Evolutionary conservation across 1,140 invertebrate genomes (phyloP), one percentile per base, ranked within the genome.

Genomic region (Ladona fulva): DNA sequence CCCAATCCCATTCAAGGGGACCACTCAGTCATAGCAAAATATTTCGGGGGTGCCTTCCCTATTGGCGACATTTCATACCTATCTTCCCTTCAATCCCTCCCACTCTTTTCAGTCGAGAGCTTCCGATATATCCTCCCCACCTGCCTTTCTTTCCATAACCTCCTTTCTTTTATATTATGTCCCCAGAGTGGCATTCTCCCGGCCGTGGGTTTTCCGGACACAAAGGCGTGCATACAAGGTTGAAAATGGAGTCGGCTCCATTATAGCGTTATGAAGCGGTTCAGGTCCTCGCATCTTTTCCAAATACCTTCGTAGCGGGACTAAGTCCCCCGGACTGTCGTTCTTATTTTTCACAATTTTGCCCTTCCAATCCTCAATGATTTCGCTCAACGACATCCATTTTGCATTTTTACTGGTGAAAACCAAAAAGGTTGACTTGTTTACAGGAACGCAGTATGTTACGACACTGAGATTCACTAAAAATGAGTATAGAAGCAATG

Each of bases 191-290:
- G 52, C 14, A 66, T 66, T 66, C 52, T 66, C 52, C 52, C 16
- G n/a, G 1, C 52, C 52, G 52, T 22, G 52, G 52, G 52, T 66
- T 66, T 22, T 66, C 14, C 52, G 3, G 52, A 22, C 14, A 16
- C 14, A 19, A 22, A 6, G 52, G 52, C 14, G 52, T 12, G 52
- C 52, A 66, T 12, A 22, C 52, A 19, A 19, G 44, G 10, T 52
- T 22, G 52, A 66, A 66, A 66, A 66, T 66, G 52, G 52, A 66
- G 3, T 66, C 52, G 52, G n/a, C 12, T 12, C 52, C 52, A 66
- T 66, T 66, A 66, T 66, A 22, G 52, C n/a, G n/a, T 66, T 66
- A 66, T 66, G 52, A 66, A 66, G 52, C 52, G 16, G n/a, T 66
- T 16, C 12, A 66, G 52, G 52, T 22, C 52, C n/a, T 66, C 52